A percentile compares a stretch with the other conserved stretches of the same genome.
These are phyloP conservation scores for Morpho deidamia DNA, from an alignment of 2,888 invertebrate genomes.

Conservation along the genomic window DNA sequence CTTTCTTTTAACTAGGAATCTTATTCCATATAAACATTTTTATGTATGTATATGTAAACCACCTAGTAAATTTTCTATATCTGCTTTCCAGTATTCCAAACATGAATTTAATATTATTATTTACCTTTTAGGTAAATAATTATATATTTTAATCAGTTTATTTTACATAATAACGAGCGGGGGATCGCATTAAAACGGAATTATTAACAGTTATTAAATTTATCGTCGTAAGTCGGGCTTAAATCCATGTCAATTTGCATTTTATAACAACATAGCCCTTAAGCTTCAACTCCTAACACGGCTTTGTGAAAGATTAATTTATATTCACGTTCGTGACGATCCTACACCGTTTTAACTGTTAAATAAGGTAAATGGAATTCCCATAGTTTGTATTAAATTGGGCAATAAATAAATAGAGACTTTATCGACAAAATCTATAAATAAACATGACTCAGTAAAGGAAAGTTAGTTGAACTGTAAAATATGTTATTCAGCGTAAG, in stretches of 20 bases:
- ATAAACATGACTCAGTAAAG: conserved; percentile 5
- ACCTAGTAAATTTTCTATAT: too few relatives aligned
- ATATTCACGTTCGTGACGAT: conserved; percentile 35
- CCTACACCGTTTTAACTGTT: conserved; percentile 21
- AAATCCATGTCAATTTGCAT: conserved; percentile 73
- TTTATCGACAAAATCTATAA: conserved; percentile 4
- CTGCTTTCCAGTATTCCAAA: background rate
- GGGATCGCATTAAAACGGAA: too few relatives aligned
- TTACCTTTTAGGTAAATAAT: too few relatives aligned
- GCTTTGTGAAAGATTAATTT: conserved; percentile 51
- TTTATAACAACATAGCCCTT: conserved; percentile 62
- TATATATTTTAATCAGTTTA: too few relatives aligned
- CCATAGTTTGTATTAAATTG: conserved; percentile 33
- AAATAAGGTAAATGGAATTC: conserved; percentile 32
- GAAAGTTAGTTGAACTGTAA: conserved; percentile 1
- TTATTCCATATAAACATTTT: too few relatives aligned
- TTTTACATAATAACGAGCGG: too few relatives aligned
- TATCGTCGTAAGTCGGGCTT: conserved; percentile 42
- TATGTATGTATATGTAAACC: too few relatives aligned
- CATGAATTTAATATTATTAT: background rate
- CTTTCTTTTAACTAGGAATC: too few relatives aligned
- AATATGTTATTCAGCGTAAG: background rate
- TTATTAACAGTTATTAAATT: background rate
- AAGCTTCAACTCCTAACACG: conserved; percentile 59
- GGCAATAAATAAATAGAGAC: conserved; percentile 43